Evolutionary conservation across 2,113 vertebrate genomes (phyloP).

Genomic region (Pterocles burchelli): DNA sequence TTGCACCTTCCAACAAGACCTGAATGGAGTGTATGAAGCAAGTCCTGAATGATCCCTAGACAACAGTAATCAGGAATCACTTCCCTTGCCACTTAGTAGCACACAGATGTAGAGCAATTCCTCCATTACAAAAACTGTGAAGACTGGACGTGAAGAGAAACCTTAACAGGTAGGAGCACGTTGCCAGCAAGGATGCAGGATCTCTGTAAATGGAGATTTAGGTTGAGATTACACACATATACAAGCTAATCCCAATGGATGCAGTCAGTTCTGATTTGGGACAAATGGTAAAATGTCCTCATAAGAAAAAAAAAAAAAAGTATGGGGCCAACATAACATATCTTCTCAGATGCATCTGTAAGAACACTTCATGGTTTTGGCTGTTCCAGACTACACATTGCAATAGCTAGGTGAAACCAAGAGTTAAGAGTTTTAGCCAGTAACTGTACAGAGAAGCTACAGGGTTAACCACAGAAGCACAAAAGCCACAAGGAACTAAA

Average conservation of each 20-base stretch:
- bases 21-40: not conserved
- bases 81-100: not conserved
- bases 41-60: not conserved
- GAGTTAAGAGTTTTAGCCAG: not conserved
- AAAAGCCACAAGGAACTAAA: not conserved
- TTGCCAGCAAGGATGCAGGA: not conserved
- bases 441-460: not conserved
- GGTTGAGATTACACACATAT: not conserved
- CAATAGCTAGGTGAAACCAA: not conserved
- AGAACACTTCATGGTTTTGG: not conserved
- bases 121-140: accelerated
- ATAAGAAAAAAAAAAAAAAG: not conserved
- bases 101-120: not conserved
- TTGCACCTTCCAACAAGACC: not conserved
- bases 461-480: not conserved
- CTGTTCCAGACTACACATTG: not conserved
- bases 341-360: not conserved
- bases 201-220: not conserved
- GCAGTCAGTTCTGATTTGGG: not conserved
- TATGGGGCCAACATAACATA: not conserved
- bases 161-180: not conserved
- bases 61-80: not conserved
- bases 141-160: not conserved
- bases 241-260: not conserved
- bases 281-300: not conserved